Conservation (phyloP, 2,888 invertebrate species). For the Lochmaea capreae region DNA sequence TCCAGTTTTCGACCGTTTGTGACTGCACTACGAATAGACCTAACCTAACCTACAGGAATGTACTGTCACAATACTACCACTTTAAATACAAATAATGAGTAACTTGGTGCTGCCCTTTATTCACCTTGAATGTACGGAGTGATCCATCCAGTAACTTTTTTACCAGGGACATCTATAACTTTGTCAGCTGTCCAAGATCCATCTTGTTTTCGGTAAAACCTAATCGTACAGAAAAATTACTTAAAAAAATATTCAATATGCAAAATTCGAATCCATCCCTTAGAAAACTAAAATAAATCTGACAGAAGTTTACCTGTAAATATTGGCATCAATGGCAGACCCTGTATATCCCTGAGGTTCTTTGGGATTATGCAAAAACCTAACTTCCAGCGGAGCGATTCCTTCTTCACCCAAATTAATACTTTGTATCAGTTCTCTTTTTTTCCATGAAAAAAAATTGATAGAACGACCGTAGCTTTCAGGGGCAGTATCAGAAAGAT, state of each 20-base stretch:
- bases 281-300: too few species aligned
- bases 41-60: too few species aligned
- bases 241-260: background rate
- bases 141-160: conserved; percentile 82
- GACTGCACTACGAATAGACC: too few species aligned
- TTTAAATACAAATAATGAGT: background rate
- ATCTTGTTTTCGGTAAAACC: conserved; percentile 74
- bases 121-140: conserved; percentile 75
- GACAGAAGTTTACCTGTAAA: too few species aligned
- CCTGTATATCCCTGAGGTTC: conserved; percentile 90
- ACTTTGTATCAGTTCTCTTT: conserved; percentile 81
- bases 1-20: too few species aligned
- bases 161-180: conserved; percentile 85
- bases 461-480: conserved; percentile 84
- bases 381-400: conserved; percentile 88
- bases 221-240: conserved; percentile 56
- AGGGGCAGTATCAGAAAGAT: conserved; percentile 61
- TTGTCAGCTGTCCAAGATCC: conserved; percentile 83
- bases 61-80: too few species aligned
- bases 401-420: conserved; percentile 91
- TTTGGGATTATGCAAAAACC: conserved; percentile 94
- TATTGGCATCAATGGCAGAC: conserved; percentile 83
- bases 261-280: too few species aligned
- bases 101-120: background rate
- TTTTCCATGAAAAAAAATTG: conserved; percentile 92